These are phyloP conservation scores for Myrmophylax atrothorax DNA, from an alignment of 2,113 vertebrate species.

Conservation along the genomic window DNA sequence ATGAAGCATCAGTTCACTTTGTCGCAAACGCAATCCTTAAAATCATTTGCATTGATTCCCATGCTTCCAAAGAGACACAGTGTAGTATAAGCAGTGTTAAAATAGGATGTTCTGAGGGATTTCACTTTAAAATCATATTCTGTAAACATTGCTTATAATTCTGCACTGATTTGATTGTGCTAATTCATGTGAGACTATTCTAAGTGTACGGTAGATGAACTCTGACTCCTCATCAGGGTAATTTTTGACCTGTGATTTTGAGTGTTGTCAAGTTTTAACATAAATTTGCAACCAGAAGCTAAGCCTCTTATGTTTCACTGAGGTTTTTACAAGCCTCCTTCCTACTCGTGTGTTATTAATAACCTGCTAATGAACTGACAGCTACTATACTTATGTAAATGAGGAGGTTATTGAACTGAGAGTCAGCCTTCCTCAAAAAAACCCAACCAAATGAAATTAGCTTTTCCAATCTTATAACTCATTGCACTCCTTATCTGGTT, in stretches of 20 bases:
- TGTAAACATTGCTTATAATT: not conserved
- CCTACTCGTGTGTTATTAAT: not conserved
- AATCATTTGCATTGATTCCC: not conserved
- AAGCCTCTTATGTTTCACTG: not conserved
- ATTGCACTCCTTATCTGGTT: not conserved
- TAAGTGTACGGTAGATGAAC: not conserved
- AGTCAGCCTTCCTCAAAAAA: not conserved
- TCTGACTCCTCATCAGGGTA: not conserved
- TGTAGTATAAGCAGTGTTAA: not conserved
- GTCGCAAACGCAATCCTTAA: not conserved
- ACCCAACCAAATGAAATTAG: not conserved
- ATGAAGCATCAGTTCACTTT: not conserved
- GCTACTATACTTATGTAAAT: not conserved
- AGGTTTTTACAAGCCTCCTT: not conserved
- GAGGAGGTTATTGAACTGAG: not conserved
- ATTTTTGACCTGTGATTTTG: not conserved
- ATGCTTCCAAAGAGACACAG: fast-evolving
- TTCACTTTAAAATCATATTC: not conserved
- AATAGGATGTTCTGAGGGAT: not conserved
- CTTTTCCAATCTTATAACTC: not conserved
- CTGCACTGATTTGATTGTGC: not conserved
- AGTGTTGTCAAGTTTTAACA: not conserved
- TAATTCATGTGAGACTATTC: not conserved
- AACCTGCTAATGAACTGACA: not conserved
- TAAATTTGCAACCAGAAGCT: not conserved